Conservation (phyloP, 2,113 vertebrate genomes). For the Tyto alba region DNA sequence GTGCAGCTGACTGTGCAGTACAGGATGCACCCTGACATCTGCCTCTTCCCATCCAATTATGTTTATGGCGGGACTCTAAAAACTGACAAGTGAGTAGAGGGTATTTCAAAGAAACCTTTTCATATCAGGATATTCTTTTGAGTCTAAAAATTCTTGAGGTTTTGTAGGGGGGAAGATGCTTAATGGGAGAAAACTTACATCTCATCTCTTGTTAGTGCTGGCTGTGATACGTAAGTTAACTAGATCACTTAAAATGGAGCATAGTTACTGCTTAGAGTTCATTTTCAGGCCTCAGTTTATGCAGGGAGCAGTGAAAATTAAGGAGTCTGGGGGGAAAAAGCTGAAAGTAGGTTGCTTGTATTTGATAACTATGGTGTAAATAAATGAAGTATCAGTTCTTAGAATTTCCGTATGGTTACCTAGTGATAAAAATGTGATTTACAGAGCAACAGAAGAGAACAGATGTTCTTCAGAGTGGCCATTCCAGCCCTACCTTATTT, state of each 20-base stretch:
- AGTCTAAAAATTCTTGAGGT: background rate
- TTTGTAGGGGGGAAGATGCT: background rate
- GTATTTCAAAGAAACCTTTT: background rate
- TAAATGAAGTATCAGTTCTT: background rate
- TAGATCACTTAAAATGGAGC: background rate
- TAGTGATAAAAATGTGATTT: conserved; percentile 4
- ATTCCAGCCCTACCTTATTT: conserved; percentile 83
- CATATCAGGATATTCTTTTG: background rate
- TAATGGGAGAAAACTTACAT: background rate
- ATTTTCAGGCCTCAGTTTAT: background rate
- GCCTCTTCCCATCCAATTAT: conserved; percentile 82
- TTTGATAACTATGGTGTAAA: background rate
- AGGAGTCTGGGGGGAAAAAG: background rate
- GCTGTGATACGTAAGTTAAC: background rate
- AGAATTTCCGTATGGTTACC: background rate
- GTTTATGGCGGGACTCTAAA: conserved; percentile 74
- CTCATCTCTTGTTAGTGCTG: background rate
- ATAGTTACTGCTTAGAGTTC: background rate
- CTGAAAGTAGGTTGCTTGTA: background rate
- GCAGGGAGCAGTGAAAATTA: background rate
- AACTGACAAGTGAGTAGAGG: conserved; percentile 70
- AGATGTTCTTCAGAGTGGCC: conserved; percentile 78
- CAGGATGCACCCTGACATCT: conserved; percentile 88
- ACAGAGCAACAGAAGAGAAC: conserved; percentile 67
- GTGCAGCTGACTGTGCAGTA: conserved; percentile 80